Percentiles rank a stretch among this genome's conserved stretches.
phyloP scores from a whole-genome alignment of 2,797 vertebrate genomes.

The Okamejei kenojei region DNA sequence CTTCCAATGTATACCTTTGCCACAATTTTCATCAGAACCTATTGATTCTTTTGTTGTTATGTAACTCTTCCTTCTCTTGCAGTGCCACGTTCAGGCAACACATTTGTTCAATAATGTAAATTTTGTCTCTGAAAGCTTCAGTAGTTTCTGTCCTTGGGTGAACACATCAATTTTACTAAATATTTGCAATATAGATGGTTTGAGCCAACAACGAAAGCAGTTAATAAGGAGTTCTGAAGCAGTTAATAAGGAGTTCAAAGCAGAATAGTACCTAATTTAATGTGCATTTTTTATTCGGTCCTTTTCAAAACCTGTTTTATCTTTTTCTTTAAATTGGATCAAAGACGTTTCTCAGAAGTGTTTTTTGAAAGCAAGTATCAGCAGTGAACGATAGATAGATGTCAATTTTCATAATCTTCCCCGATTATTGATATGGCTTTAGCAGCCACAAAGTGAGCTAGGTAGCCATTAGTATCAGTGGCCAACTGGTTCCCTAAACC shows the following conservation, averaged over 20 bases:
- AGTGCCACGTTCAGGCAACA: not conserved
- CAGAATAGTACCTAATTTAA: not conserved
- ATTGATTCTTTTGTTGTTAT: conserved; percentile 25
- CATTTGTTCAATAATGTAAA: conserved; percentile 35
- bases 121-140: conserved; percentile 15
- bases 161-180: conserved; percentile 34
- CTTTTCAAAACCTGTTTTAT: not conserved
- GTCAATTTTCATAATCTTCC: not conserved
- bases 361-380: not conserved
- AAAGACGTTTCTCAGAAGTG: not conserved
- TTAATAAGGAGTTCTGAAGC: not conserved
- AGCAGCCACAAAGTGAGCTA: not conserved
- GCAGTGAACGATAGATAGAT: not conserved
- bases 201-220: conserved; percentile 6
- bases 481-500: not conserved
- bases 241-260: conserved; percentile 18
- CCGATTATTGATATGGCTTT: not conserved
- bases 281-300: not conserved
- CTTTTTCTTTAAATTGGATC: not conserved
- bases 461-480: not conserved
- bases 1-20: not conserved
- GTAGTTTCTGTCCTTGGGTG: conserved; percentile 30
- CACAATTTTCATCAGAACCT: not conserved
- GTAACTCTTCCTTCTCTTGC: conserved; percentile 12
- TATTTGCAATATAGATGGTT: conserved; percentile 32